A percentile compares a stretch with the other conserved stretches of the same genome.
phyloP scores from a whole-genome alignment of 2,888 invertebrate species.

The Melangyna quadrimaculata region DNA sequence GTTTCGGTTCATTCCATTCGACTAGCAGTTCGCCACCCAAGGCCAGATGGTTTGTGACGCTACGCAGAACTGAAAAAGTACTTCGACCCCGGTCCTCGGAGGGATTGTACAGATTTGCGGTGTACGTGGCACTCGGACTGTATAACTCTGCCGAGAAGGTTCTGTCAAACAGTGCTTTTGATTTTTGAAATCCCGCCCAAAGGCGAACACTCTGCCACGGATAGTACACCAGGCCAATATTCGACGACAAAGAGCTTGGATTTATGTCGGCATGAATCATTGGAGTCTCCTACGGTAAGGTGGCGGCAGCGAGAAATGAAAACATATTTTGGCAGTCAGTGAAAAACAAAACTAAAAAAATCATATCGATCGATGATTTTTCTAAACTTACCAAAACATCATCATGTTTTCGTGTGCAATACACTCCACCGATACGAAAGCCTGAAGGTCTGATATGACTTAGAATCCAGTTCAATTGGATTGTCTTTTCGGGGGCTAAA shows the following conservation, averaged over 20 bases:
- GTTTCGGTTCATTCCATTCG: constrained; percentile 77
- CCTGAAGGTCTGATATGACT: constrained; percentile 79
- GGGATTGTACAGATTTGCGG: constrained; percentile 77
- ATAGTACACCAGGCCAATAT: constrained; percentile 78
- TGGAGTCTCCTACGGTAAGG: constrained; percentile 78
- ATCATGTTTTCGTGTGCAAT: constrained; percentile 74
- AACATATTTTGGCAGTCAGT: background rate
- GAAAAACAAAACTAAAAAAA: background rate
- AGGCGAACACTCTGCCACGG: constrained; percentile 73
- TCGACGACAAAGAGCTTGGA: constrained; percentile 78
- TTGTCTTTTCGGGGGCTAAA: constrained; percentile 77
- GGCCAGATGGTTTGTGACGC: constrained; percentile 77
- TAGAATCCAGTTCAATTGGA: constrained; percentile 77
- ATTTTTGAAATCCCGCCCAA: constrained; percentile 76
- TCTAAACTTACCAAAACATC: constrained; percentile 77
- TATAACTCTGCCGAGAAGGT: constrained; percentile 76
- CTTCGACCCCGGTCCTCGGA: constrained; percentile 76
- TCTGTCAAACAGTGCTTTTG: constrained; percentile 74
- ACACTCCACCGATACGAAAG: constrained; percentile 79
- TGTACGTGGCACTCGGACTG: constrained; percentile 76
- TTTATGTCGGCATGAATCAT: constrained; percentile 79
- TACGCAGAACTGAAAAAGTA: constrained; percentile 78
- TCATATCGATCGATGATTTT: background rate
- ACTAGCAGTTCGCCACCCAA: constrained; percentile 78
- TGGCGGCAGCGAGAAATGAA: no score